Base-by-base conservation (phyloP, 2,797 vertebrate genomes). In the Vespertilio murinus region DNA sequence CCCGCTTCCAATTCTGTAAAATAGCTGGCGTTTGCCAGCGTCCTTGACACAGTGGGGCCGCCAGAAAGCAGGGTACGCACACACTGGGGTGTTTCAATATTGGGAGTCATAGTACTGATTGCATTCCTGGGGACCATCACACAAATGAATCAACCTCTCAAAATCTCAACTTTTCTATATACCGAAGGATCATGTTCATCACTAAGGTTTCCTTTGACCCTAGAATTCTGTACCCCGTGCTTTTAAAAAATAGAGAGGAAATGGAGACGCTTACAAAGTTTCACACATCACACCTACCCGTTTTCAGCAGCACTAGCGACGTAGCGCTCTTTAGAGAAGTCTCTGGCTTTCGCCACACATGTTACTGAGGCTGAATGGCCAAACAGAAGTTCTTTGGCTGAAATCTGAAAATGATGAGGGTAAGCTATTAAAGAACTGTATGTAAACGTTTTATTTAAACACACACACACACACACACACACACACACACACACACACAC, bases 261-360 rank as follows among this genome's bases (percentile, higher is more conserved):
- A 92, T 49, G 75, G n/a, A 85, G 88, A 80, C 49, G 8, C 23
- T 11, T 49, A 38, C 23, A 71, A 40, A 78, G 1, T 20, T 49
- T 1, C 7, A 20, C 40, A 33, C 0, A 9, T 38, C 1, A 73
- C 93, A 98, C 98, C 94, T 97, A 98, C 98, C 98, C 98, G 69
- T 98, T 98, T 97, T 98, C 98, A 77, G 98, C 96, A 90, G 98
- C 98, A 90, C 98, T 99, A 90, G 98, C 98, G 52, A 98, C 78
- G 45, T 98, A 98, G 0, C 98, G 98, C 40, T 98, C 98, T 92
- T 98, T 98, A 88, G 98, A 98, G 97, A 98, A 98, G 79, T 98
- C 98, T 88, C 98, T 98, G 5, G 98, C 98, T 97, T 98, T 98
- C 74, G 98, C 98, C 97, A 99, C 97, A 92, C 98, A 99, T 3